A percentile compares a stretch with the other conserved stretches of the same genome.
Evolutionary conservation across 2,888 invertebrate genomes (phyloP).

Genomic region (Temnothorax rugatulus): DNA sequence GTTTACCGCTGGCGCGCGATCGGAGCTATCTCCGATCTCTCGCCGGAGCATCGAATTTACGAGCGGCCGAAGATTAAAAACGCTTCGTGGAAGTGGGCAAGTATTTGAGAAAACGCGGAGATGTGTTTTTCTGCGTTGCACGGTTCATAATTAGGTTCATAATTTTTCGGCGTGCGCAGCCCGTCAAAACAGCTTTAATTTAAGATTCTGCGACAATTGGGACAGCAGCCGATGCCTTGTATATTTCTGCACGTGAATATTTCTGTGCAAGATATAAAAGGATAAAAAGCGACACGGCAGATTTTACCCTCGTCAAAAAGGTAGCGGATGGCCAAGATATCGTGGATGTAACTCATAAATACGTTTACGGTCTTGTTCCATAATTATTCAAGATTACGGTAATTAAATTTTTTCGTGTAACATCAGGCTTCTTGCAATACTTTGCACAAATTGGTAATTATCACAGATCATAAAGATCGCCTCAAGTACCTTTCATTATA

Average conservation of each 20-base stretch:
- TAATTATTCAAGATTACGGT: neutral
- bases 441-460: neutral
- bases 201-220: neutral
- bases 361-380: neutral
- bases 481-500: constrained; percentile 8
- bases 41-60: constrained; percentile 40
- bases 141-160: neutral
- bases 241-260: neutral
- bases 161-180: constrained; percentile 19
- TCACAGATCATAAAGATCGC: constrained; percentile 24
- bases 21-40: constrained; percentile 4
- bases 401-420: constrained; percentile 2
- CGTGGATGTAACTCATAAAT: neutral
- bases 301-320: neutral
- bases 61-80: constrained; percentile 50
- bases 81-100: constrained; percentile 40
- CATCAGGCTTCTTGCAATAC: neutral
- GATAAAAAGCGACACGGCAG: neutral
- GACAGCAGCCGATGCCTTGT: neutral
- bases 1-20: constrained; percentile 6
- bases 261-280: neutral
- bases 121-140: neutral
- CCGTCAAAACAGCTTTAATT: constrained; percentile 8
- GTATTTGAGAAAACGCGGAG: constrained; percentile 5
- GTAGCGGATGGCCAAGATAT: neutral